Base-by-base conservation (phyloP, 2,113 vertebrate genomes). In the Piprites chloris region DNA sequence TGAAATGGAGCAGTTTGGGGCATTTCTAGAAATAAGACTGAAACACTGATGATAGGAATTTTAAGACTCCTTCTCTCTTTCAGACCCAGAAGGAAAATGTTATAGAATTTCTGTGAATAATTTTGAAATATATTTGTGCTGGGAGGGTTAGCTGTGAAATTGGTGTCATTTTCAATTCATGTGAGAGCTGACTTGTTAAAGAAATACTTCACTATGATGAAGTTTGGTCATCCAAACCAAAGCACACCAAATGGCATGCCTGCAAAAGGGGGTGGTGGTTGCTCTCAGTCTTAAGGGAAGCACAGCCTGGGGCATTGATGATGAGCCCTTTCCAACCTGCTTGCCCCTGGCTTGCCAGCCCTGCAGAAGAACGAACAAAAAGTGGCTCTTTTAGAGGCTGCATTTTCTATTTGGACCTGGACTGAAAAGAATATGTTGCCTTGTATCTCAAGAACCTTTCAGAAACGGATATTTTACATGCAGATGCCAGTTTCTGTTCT, bases 51-150 rank as follows among this genome's bases (percentile, higher is more conserved):
- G 50, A 80, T 84, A 66, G 21, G 30, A 88, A 81, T 93, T 71
- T 67, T 69, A 84, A 91, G 66, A 74, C 39, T 75, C 37, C 87
- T 61, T 76, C 37, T 83, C 15, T 63, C 19, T 79, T 92, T 87
- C 59, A 35, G 35, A 50, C 68, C 21, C 76, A 78, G 77, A 75
- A 92, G 89, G 61, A 92, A 87, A 90, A 88, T 2, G 4, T 85
- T 79, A 37, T 28, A 72, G 83, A 84, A 73, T 88, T 83, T 88
- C 35, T 84, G 41, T 81, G 63, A 91, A 74, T 86, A 94, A 88
- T 94, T 90, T 88, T 91, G 69, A 93, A 83, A 84, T 90, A 62
- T 88, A 22, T 68, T 75, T 90, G n/a, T 88, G 59, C 84, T 37
- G 6, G 56, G 37, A 86, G 76, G 50, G n/a, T 68, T 86, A 84